Conservation (phyloP, 2,888 invertebrate genomes). For the Ceramica pisi region DNA sequence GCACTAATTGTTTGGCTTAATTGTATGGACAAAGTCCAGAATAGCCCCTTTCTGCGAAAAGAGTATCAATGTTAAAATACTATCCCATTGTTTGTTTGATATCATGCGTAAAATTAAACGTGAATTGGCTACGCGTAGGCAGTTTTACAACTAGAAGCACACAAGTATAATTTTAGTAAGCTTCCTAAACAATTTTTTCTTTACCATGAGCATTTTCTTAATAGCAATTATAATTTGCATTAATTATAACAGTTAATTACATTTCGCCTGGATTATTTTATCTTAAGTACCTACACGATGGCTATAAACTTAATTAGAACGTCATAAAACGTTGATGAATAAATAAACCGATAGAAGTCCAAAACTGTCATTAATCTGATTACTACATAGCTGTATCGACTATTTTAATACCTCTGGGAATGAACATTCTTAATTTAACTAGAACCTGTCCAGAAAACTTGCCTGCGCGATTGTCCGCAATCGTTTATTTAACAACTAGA, state of each 20-base stretch:
- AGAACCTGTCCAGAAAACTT: slow-evolving; percentile 9
- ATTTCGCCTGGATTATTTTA: slow-evolving; percentile 26
- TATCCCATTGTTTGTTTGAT: slow-evolving; percentile 3
- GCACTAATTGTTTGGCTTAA: slow-evolving; percentile 38
- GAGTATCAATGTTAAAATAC: neutral
- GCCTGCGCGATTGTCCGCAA: neutral
- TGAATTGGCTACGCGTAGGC: neutral
- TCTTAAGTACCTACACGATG: slow-evolving; percentile 19
- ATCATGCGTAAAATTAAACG: neutral
- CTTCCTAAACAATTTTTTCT: neutral
- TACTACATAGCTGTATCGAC: neutral
- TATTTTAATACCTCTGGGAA: slow-evolving; percentile 7
- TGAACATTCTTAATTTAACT: neutral
- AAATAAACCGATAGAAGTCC: slow-evolving; percentile 2
- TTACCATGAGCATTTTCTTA: slow-evolving; percentile 2
- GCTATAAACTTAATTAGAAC: slow-evolving; percentile 33
- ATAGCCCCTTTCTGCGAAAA: neutral
- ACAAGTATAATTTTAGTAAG: slow-evolving; percentile 2
- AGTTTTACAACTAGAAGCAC: slow-evolving; percentile 1
- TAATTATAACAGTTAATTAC: slow-evolving; percentile 23
- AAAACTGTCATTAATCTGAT: slow-evolving; percentile 6
- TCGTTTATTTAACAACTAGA: slow-evolving; percentile 1
- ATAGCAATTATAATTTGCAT: slow-evolving; percentile 14
- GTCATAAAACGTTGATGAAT: slow-evolving; percentile 21
- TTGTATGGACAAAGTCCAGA: slow-evolving; percentile 34